These are phyloP conservation scores for Strongylocentrotus purpuratus DNA, from an alignment of 35 echinoderm and acorn worm genomes.

Conservation along the genomic window DNA sequence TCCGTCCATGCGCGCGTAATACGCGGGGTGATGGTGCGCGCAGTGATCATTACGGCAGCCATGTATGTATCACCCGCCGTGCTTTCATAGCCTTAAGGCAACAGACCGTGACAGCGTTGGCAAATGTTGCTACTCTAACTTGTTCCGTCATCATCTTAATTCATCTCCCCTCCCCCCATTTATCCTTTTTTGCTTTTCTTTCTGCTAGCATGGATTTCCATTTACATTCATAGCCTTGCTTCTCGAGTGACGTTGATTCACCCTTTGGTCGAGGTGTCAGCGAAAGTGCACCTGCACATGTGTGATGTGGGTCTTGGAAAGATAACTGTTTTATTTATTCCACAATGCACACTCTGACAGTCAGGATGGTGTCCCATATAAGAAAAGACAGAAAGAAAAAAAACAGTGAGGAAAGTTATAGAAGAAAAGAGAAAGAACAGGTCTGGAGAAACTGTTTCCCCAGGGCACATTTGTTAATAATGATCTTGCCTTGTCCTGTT, in stretches of 20 bases:
- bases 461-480: neutral
- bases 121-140: slow-evolving; percentile 38
- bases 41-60: neutral
- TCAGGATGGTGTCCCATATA: neutral
- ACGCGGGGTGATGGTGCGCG: slow-evolving; percentile 29
- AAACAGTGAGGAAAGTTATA: neutral
- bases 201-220: slow-evolving; percentile 5
- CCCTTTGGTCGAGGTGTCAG: slow-evolving; percentile 14
- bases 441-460: neutral
- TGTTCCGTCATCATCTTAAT: neutral
- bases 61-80: neutral
- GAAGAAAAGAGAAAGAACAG: too few relatives aligned
- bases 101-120: slow-evolving; percentile 15
- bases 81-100: neutral
- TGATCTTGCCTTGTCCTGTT: neutral
- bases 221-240: neutral
- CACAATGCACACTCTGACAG: neutral
- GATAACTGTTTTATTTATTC: slow-evolving; percentile 19
- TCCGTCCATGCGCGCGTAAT: slow-evolving; percentile 34
- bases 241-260: slow-evolving; percentile 27
- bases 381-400: neutral
- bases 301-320: neutral
- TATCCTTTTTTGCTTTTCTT: neutral
- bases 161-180: neutral
- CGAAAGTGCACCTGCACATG: slow-evolving; percentile 30